Conservation (phyloP, 1,140 invertebrate species). For the Hypsibius dujardini region DNA sequence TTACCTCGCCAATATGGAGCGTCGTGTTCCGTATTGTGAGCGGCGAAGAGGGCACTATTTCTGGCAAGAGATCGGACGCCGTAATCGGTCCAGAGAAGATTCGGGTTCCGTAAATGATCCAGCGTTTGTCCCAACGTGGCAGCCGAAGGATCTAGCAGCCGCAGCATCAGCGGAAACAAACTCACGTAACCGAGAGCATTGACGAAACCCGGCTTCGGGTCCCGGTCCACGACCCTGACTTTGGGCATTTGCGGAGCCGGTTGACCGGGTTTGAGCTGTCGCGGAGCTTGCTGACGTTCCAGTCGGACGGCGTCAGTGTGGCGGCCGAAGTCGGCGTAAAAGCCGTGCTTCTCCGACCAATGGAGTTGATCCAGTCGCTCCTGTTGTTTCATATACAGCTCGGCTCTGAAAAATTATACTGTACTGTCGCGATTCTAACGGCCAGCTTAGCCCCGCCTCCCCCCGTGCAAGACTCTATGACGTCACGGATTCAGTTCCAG, state of each 20-base stretch:
- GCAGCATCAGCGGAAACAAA: slow-evolving; percentile 79
- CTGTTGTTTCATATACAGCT: slow-evolving; percentile 47
- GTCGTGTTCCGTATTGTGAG: slow-evolving; percentile 91
- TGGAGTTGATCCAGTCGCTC: slow-evolving; percentile 59
- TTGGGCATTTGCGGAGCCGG: slow-evolving; percentile 40
- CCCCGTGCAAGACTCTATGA: too few relatives aligned
- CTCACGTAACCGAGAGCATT: slow-evolving; percentile 84
- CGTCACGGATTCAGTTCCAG: slow-evolving; percentile 54
- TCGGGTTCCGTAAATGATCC: slow-evolving; percentile 53
- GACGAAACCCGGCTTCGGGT: slow-evolving; percentile 57
- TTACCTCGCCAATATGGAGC: slow-evolving; percentile 84
- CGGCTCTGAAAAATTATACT: slow-evolving; percentile 25
- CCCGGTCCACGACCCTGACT: slow-evolving; percentile 46
- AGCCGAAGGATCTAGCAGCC: slow-evolving; percentile 63
- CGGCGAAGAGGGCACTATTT: slow-evolving; percentile 68
- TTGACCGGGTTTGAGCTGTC: slow-evolving; percentile 28
- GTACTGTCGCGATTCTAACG: slow-evolving; percentile 24
- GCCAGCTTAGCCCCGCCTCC: too few relatives aligned
- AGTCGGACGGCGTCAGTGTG: slow-evolving; percentile 67
- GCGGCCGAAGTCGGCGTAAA: slow-evolving; percentile 74
- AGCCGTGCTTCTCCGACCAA: slow-evolving; percentile 56
- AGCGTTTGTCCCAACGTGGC: slow-evolving; percentile 62
- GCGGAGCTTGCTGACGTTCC: slow-evolving; percentile 39
- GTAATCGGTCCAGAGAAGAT: slow-evolving; percentile 72
- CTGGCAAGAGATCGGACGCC: slow-evolving; percentile 78